Evolutionary conservation across 2,113 vertebrate genomes (phyloP).

Genomic region (Campylomormyrus tamandua): DNA sequence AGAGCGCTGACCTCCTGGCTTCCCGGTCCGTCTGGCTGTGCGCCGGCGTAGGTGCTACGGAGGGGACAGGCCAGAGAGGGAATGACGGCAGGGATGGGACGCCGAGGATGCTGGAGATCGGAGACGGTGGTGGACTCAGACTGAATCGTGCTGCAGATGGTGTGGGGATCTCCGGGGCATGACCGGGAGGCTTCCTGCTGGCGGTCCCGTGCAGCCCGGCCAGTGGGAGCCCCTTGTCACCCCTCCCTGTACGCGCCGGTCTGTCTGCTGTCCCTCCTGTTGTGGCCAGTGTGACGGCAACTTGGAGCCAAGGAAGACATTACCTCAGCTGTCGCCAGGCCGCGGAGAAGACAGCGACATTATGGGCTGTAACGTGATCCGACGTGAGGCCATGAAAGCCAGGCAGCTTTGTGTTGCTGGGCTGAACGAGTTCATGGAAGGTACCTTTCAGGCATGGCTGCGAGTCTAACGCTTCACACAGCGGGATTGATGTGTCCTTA

Average conservation of each 20-base stretch:
- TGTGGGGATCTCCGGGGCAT: neutral
- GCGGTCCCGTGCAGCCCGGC: too few relatives aligned
- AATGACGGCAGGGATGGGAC: neutral
- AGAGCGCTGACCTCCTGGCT: slow-evolving; percentile 24
- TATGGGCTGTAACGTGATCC: slow-evolving; percentile 43
- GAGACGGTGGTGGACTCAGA: neutral
- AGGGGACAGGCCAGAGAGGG: neutral
- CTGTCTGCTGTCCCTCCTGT: slow-evolving; percentile 9
- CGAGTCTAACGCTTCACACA: neutral
- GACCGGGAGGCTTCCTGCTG: too few relatives aligned
- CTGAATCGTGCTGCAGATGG: neutral
- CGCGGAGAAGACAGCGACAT: slow-evolving; percentile 52
- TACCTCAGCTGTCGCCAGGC: slow-evolving; percentile 43
- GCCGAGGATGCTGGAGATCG: neutral
- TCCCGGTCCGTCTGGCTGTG: neutral
- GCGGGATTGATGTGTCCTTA: neutral
- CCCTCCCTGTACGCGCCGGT: neutral
- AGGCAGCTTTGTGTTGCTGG: slow-evolving; percentile 43
- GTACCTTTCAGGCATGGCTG: neutral
- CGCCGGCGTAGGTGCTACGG: too few relatives aligned
- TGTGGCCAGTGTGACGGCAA: slow-evolving; percentile 26
- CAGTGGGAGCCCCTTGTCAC: neutral
- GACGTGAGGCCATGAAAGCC: neutral
- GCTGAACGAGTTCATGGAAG: slow-evolving; percentile 33
- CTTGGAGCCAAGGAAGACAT: slow-evolving; percentile 38